Base-by-base conservation (phyloP, 2,797 vertebrate species). In the Diceros bicornis region DNA sequence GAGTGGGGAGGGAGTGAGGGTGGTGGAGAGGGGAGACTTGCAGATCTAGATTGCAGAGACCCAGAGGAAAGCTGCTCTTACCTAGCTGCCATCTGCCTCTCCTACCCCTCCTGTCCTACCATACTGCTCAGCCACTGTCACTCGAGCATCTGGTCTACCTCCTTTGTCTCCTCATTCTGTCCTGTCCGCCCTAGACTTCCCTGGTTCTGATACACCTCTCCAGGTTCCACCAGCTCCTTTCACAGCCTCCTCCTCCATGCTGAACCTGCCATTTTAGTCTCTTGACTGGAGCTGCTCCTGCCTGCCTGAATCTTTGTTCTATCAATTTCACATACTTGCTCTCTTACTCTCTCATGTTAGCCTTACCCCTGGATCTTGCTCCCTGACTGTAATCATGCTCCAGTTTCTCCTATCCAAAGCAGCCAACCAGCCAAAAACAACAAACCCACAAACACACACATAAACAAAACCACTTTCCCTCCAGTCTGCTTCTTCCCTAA, bases 321-420 rank as follows among this genome's bases (percentile, higher is more conserved):
- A 0, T 16, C 34, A 10, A 0, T 37, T n/a, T n/a, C 41, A 37
- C 16, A 0, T 3, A 3, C 8, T 34, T n/a, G n/a, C n/a, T 23
- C 20, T 37, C 47, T 25, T 25, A 29, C 6, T 69, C n/a, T 11
- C 47, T 52, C 32, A 47, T 34, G 69, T 34, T 20, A 27, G 34
- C 55, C 66, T 47, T 25, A 6, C 44, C 23, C 1, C 68, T 61
- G 32, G 25, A 12, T 21, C 72, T 68, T 52, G 32, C 50, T 61
- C 34, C 17, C 66, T 0, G 6, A 25, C 23, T 47, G 13, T 14
- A 29, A 47, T 32, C 41, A 1, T 1, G 21, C 16, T 32, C 47
- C 11, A 11, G 18, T 44, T 61, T 92, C 62, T 95, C 41, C 18
- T 57, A 3, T 12, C 17, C 21, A 0, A 44, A 34, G 62, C 79